These are phyloP conservation scores for Scaptomyza reducta DNA, from an alignment of 2,888 invertebrate genomes.

Conservation along the genomic window DNA sequence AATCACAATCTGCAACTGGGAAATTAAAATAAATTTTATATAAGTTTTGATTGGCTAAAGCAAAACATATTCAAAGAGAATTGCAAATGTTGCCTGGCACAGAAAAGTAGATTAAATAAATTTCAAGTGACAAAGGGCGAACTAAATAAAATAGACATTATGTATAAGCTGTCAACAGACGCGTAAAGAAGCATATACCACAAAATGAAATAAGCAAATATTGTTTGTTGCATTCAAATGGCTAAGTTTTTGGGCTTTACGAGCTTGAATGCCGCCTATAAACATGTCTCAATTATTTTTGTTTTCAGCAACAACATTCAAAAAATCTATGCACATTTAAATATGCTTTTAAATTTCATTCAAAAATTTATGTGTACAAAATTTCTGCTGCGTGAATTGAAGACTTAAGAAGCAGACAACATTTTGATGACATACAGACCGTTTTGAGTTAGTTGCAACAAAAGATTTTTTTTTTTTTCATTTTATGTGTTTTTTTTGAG, in stretches of 20 bases:
- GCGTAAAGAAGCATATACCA: neutral
- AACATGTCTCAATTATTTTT: too few relatives aligned
- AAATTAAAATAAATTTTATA: constrained; percentile 32
- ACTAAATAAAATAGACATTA: constrained; percentile 12
- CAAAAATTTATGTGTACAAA: too few relatives aligned
- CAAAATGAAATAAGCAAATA: neutral
- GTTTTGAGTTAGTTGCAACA: too few relatives aligned
- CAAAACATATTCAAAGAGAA: constrained; percentile 13
- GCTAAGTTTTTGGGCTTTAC: neutral
- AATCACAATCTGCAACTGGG: constrained; percentile 3
- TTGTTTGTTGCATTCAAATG: too few relatives aligned
- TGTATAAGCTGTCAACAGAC: constrained; percentile 8
- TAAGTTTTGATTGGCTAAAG: constrained; percentile 48
- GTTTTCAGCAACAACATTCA: too few relatives aligned
- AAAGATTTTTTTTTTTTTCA: neutral
- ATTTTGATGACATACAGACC: too few relatives aligned
- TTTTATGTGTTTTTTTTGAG: constrained; percentile 24
- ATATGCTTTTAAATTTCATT: too few relatives aligned
- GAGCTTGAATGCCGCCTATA: too few relatives aligned
- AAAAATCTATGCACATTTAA: too few relatives aligned
- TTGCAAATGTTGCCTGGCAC: constrained; percentile 6
- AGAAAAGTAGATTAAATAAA: constrained; percentile 6
- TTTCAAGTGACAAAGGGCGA: neutral
- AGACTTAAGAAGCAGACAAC: too few relatives aligned
- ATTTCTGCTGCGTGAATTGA: too few relatives aligned